Percentiles rank a stretch among this genome's conserved stretches.
phyloP scores from a whole-genome alignment of 1,140 invertebrate species.

The Nixonia krombeini region DNA sequence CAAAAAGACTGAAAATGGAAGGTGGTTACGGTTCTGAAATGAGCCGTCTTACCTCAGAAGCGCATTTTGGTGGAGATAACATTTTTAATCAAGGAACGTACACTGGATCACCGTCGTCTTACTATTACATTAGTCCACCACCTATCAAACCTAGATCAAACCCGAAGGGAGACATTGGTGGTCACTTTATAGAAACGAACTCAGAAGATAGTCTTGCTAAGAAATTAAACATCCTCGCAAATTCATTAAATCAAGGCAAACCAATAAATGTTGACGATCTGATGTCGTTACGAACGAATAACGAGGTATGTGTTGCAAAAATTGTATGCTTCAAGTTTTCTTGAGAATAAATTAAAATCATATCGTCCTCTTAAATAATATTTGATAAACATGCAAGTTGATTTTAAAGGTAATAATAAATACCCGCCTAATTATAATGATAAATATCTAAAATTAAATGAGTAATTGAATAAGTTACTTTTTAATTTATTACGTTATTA shows the following conservation, averaged over 20 bases:
- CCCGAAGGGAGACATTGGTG: slow-evolving; percentile 53
- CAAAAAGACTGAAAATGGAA: slow-evolving; percentile 77
- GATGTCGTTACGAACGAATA: slow-evolving; percentile 67
- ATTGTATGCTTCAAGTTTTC: slow-evolving; percentile 13
- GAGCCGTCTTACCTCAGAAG: slow-evolving; percentile 60
- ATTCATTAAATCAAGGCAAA: slow-evolving; percentile 68
- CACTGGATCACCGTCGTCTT: slow-evolving; percentile 59
- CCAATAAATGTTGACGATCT: slow-evolving; percentile 72
- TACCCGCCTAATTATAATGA: too few species aligned
- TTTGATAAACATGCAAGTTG: too few species aligned
- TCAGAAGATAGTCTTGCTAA: slow-evolving; percentile 63
- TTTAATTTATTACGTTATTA: too few species aligned
- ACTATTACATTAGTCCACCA: slow-evolving; percentile 64
- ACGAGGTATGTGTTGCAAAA: slow-evolving; percentile 59
- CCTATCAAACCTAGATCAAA: slow-evolving; percentile 57
- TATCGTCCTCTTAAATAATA: too few species aligned
- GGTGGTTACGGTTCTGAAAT: slow-evolving; percentile 71
- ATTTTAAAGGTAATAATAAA: too few species aligned
- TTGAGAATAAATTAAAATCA: too few species aligned
- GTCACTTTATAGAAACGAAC: slow-evolving; percentile 51
- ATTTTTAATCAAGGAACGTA: slow-evolving; percentile 67
- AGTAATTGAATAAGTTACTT: too few species aligned
- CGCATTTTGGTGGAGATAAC: slow-evolving; percentile 66
- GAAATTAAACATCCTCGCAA: slow-evolving; percentile 65
- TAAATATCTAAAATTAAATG: too few species aligned